Conservation (phyloP, 1,140 invertebrate genomes). For the Physella acuta region DNA sequence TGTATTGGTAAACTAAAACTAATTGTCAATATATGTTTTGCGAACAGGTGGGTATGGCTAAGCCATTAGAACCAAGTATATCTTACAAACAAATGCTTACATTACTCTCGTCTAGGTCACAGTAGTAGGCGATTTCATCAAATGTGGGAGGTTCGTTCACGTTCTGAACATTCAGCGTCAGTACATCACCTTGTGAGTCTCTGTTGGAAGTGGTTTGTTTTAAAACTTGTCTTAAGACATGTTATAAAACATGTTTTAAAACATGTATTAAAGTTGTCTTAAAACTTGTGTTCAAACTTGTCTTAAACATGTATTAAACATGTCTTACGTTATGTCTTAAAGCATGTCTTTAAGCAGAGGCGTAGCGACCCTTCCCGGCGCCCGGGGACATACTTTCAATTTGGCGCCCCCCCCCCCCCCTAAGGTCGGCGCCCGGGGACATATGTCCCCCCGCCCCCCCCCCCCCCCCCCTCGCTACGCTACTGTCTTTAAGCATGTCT, state of each 20-base stretch:
- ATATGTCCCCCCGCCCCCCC: too few species aligned
- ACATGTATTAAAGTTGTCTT: background rate
- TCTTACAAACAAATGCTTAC: conserved; percentile 6
- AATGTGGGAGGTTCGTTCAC: conserved; percentile 28
- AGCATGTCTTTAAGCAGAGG: too few species aligned
- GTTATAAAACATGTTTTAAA: background rate
- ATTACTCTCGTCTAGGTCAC: conserved; percentile 16
- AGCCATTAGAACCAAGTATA: background rate
- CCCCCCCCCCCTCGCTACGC: too few species aligned
- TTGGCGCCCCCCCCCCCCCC: too few species aligned
- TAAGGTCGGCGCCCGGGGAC: too few species aligned
- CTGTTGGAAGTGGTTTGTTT: conserved; percentile 9
- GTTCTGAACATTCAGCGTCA: conserved; percentile 21
- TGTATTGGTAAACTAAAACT: too few species aligned
- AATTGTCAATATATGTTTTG: too few species aligned
- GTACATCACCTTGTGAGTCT: background rate
- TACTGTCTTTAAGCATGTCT: too few species aligned
- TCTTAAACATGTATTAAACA: background rate
- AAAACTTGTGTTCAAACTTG: background rate
- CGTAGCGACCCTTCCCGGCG: too few species aligned
- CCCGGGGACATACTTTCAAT: too few species aligned
- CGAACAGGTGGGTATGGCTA: background rate
- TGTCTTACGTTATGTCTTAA: background rate
- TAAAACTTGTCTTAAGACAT: background rate
- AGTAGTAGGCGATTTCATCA: conserved; percentile 25